Percentiles rank a stretch among this genome's conserved stretches.
Evolutionary conservation across 2,797 vertebrate species (phyloP).

Genomic region (Aulostomus chinensis): DNA sequence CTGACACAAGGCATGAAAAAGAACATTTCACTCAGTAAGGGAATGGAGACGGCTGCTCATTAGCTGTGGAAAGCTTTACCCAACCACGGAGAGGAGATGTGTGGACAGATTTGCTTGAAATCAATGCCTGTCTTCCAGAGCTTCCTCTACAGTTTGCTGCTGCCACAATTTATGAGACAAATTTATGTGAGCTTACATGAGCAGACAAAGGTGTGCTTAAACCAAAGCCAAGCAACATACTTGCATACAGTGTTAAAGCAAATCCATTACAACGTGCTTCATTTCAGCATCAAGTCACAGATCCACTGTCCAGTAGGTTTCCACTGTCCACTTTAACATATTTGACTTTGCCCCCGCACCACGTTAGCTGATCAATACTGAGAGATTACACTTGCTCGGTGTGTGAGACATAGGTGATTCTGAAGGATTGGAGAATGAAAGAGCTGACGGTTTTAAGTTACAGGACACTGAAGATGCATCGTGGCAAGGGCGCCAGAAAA

Average conservation of each 20-base stretch:
- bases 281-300: slow-evolving; percentile 10
- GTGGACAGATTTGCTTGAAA: slow-evolving; percentile 68
- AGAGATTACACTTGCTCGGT: slow-evolving; percentile 56
- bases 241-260: slow-evolving; percentile 9
- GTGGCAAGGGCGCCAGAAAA: slow-evolving; percentile 56
- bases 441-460: slow-evolving; percentile 61
- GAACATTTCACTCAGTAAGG: slow-evolving; percentile 59
- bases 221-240: slow-evolving; percentile 4
- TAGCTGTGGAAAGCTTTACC: slow-evolving; percentile 70
- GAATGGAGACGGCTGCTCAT: slow-evolving; percentile 69
- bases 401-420: slow-evolving; percentile 42
- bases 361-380: slow-evolving; percentile 66
- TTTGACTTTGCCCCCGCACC: slow-evolving; percentile 30
- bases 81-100: slow-evolving; percentile 60
- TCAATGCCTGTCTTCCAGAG: slow-evolving; percentile 61
- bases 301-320: slow-evolving; percentile 18
- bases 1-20: slow-evolving; percentile 67
- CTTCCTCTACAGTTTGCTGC: slow-evolving; percentile 44
- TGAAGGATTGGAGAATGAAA: slow-evolving; percentile 29
- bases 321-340: slow-evolving; percentile 43
- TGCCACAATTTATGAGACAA: slow-evolving; percentile 49
- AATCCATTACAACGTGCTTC: too few relatives aligned
- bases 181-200: slow-evolving; percentile 35
- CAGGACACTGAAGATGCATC: slow-evolving; percentile 63
- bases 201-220: slow-evolving; percentile 14